phyloP scores from a whole-genome alignment of 2,888 invertebrate genomes.

The Drosophila lacicola region DNA sequence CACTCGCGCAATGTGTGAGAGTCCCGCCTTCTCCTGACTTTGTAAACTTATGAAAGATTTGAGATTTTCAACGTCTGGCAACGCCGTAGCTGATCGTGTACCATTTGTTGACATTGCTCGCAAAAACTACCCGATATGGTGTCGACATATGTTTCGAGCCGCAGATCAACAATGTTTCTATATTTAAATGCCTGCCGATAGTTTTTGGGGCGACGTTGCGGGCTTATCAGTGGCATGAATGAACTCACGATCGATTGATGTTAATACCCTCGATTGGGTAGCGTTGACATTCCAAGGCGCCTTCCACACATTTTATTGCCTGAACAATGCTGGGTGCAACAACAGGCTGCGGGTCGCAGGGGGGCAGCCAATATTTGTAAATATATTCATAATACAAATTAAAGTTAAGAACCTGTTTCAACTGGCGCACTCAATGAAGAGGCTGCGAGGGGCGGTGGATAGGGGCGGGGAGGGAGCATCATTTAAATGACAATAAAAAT shows the following conservation, averaged over 20 bases:
- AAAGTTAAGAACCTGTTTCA: constrained; percentile 66
- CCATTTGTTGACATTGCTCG: constrained; percentile 34
- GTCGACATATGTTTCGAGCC: constrained; percentile 33
- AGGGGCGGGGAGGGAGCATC: constrained; percentile 3
- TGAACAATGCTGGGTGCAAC: constrained; percentile 7
- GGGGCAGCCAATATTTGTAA: constrained; percentile 33
- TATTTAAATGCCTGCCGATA: constrained; percentile 14
- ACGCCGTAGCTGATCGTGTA: constrained; percentile 11
- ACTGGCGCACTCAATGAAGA: constrained; percentile 36
- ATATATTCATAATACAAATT: constrained; percentile 69
- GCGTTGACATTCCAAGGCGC: constrained; percentile 70
- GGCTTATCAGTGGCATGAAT: constrained; percentile 74
- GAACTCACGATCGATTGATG: constrained; percentile 73
- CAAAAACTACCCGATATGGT: constrained; percentile 39
- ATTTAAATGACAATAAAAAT: constrained; percentile 69
- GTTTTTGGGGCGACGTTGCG: constrained; percentile 3
- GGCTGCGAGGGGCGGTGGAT: not conserved
- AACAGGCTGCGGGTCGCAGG: not conserved
- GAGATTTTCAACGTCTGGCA: constrained; percentile 7
- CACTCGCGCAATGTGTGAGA: constrained; percentile 5
- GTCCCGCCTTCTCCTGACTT: not conserved
- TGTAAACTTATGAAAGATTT: not conserved
- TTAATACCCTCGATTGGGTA: constrained; percentile 69
- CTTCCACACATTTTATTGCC: constrained; percentile 37
- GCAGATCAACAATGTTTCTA: constrained; percentile 32